phyloP scores from a whole-genome alignment of 2,797 vertebrate species.

The Hybognathus amarus region DNA sequence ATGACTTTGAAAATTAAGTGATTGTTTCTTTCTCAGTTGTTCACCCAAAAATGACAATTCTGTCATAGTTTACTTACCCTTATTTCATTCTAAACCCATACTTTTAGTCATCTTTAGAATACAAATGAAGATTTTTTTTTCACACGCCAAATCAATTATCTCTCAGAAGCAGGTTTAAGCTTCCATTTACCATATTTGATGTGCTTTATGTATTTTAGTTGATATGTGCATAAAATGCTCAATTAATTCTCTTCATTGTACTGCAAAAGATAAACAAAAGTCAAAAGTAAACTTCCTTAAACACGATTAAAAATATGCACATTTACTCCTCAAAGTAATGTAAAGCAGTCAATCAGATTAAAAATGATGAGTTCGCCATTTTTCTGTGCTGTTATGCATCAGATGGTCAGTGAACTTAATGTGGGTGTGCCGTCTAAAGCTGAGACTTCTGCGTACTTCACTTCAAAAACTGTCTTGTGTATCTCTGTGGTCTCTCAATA shows the following conservation, averaged over 20 bases:
- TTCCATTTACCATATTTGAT: too few species aligned
- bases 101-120: background rate
- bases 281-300: background rate
- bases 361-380: background rate
- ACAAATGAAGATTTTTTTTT: background rate
- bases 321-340: background rate
- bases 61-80: background rate
- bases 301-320: background rate
- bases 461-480: constrained; percentile 44
- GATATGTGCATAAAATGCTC: too few species aligned
- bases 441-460: constrained; percentile 11
- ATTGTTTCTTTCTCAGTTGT: background rate
- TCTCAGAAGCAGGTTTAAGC: too few species aligned
- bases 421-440: constrained; percentile 14
- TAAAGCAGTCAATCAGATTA: background rate
- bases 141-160: too few species aligned
- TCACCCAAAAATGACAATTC: background rate
- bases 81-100: background rate
- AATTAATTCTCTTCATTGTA: too few species aligned
- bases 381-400: background rate
- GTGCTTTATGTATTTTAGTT: too few species aligned
- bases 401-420: background rate
- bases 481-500: constrained; percentile 35
- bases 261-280: too few species aligned
- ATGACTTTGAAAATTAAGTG: too few species aligned